Conservation (phyloP, 2,888 invertebrate species). For the Ophion obscuratus region DNA sequence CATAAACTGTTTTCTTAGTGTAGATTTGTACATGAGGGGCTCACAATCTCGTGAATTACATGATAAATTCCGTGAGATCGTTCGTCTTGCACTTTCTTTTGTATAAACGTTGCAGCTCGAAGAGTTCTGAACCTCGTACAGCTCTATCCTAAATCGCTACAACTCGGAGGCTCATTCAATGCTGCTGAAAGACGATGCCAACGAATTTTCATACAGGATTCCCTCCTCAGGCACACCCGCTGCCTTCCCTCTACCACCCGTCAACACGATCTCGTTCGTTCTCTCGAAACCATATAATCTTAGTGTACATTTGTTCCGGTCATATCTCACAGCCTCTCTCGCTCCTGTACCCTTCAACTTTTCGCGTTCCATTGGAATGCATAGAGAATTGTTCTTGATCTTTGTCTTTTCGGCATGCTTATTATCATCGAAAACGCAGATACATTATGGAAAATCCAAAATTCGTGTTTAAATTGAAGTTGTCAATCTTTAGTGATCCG, state of each 20-base stretch:
- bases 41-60: neutral
- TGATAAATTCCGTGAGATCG: constrained; percentile 22
- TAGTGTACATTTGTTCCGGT: neutral
- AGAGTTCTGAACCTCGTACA: constrained; percentile 21
- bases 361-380: neutral
- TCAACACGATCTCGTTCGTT: neutral
- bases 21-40: neutral
- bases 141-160: constrained; percentile 1
- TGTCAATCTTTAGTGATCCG: too few species aligned
- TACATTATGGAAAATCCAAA: too few species aligned
- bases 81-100: neutral
- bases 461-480: too few species aligned
- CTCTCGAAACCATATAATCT: neutral
- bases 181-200: constrained; percentile 67
- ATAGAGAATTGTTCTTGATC: neutral
- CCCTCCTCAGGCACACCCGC: constrained; percentile 29
- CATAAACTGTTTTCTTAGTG: too few species aligned
- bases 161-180: constrained; percentile 36
- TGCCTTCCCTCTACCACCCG: neutral
- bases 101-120: constrained; percentile 27
- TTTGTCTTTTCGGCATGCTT: neutral
- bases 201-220: constrained; percentile 70
- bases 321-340: neutral
- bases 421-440: too few species aligned
- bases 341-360: neutral